Evolutionary conservation across 2,113 vertebrate genomes (phyloP), one percentile per base, ranked within the genome.

Genomic region (Micronisus gabar): DNA sequence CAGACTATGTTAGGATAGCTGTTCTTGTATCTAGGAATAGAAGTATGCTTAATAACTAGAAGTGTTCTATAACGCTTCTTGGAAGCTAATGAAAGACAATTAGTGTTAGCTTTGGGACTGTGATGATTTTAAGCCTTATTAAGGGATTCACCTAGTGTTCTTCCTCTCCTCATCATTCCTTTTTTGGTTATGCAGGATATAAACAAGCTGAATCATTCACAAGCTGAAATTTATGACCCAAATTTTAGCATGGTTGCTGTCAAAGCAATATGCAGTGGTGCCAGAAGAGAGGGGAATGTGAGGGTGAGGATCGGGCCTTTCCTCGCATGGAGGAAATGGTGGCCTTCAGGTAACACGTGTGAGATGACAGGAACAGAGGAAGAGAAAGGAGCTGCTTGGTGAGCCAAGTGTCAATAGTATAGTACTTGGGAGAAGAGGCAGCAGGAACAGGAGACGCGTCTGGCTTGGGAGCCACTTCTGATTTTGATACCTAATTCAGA

Each of bases 61-160:
- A 94, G 38, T 86, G 23, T 89, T 98, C 94, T 76, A 52, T n/a
- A 95, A 75, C 29, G n/a, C 17, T 45, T 70, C 30, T 76, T 81
- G 27, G 36, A 94, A 94, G 67, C 25, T 29, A 12, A 75, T 94
- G 82, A 76, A 94, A 70, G 50, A 61, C 41, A 85, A 65, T 58
- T 52, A 66, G 27, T 30, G 32, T 40, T 91, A 91, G 4, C 36
- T 81, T 81, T 67, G 52, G 27, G 53, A 36, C 34, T 34, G 13
- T 47, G 14, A 36, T 34, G 3, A 40, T 48, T 94, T 91, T 34
- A 78, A 91, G 10, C 17, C 14, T 76, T 63, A 61, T 62, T 61
- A 68, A 40, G 75, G 9, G 4, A 65, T 91, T 79, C 23, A 40
- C 13, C 29, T 45, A 36, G 5, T 59, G 47, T 55, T 41, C 52